Evolutionary conservation across 2,888 invertebrate species (phyloP).

Genomic region (Ischnura elegans): DNA sequence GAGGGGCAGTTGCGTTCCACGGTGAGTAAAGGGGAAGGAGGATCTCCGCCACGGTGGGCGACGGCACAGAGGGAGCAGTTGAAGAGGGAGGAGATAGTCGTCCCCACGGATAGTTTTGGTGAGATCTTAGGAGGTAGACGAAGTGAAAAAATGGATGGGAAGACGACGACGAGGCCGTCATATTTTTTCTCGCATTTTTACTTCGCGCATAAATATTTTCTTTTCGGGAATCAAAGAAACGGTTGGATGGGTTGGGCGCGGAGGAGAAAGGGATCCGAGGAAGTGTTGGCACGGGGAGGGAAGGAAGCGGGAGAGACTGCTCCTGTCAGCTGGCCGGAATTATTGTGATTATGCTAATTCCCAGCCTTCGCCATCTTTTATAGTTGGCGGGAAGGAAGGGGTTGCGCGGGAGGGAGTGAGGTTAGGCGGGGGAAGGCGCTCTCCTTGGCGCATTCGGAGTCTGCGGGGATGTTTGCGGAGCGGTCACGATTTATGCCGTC

Average conservation of each 20-base stretch:
- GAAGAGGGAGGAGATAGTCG: neutral
- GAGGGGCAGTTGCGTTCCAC: no score
- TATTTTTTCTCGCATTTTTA: neutral
- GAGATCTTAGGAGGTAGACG: neutral
- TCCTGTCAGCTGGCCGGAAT: conserved; percentile 71
- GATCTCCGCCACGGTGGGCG: neutral
- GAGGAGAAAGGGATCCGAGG: neutral
- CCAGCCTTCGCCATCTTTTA: conserved; percentile 69
- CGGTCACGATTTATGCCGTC: conserved; percentile 41
- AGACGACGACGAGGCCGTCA: neutral
- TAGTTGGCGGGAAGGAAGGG: conserved; percentile 42
- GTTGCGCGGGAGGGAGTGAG: neutral
- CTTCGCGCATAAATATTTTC: neutral
- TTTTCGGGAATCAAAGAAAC: neutral
- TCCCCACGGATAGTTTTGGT: neutral
- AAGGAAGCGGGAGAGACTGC: conserved; percentile 63
- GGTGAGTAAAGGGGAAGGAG: neutral
- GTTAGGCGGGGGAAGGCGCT: conserved; percentile 27
- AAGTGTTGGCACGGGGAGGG: neutral
- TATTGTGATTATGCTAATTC: conserved; percentile 72
- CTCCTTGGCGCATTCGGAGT: conserved; percentile 29
- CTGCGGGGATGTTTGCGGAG: conserved; percentile 24
- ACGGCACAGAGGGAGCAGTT: neutral
- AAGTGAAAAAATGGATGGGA: conserved; percentile 24
- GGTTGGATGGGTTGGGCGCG: neutral